These are phyloP conservation scores for Tapirus terrestris DNA, from an alignment of 2,113 vertebrate genomes.

Conservation along the genomic window DNA sequence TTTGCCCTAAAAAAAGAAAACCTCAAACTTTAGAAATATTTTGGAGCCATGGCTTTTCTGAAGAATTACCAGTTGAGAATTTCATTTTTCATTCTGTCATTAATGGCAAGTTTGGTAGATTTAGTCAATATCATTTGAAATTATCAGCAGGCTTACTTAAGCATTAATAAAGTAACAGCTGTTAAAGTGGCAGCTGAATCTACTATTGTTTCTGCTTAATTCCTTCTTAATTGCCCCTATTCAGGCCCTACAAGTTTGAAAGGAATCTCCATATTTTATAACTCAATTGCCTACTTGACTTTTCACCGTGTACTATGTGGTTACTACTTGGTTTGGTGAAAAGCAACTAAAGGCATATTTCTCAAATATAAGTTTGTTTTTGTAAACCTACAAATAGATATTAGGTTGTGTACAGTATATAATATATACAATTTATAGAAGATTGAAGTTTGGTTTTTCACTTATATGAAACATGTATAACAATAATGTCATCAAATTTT, in stretches of 20 bases:
- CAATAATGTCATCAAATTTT: background rate
- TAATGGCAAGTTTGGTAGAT: background rate
- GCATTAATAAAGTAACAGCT: conserved; percentile 51
- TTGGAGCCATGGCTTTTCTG: background rate
- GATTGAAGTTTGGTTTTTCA: background rate
- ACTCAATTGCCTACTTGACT: background rate
- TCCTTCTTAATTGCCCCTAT: background rate
- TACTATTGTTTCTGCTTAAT: conserved; percentile 25
- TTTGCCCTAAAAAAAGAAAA: background rate
- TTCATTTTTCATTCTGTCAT: background rate
- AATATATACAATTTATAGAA: background rate
- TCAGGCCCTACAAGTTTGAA: background rate
- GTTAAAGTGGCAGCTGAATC: background rate
- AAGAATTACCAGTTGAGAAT: background rate
- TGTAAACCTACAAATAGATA: background rate
- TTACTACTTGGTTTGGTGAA: conserved; percentile 15
- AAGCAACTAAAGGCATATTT: background rate
- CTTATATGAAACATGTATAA: background rate
- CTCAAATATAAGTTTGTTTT: background rate
- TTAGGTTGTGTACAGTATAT: background rate
- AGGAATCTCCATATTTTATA: background rate
- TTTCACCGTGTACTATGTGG: background rate
- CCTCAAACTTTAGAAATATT: background rate
- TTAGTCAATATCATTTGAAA: conserved; percentile 45
- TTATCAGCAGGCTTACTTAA: background rate